phyloP scores from a whole-genome alignment of 2,888 invertebrate genomes.

The Cerastis leucographa region DNA sequence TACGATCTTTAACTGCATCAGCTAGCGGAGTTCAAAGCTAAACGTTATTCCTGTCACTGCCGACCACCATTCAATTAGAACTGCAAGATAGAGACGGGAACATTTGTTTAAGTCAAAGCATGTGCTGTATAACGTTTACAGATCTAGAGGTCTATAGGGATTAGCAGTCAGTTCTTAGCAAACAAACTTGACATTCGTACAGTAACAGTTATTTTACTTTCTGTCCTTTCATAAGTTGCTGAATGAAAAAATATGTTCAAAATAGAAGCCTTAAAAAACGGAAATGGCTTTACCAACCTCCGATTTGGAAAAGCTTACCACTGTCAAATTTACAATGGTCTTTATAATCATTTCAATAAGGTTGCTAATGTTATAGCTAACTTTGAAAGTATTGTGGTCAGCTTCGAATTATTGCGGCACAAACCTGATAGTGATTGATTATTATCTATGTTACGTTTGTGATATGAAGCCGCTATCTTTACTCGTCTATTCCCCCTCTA shows the following conservation, averaged over 20 bases:
- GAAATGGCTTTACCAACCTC: neutral
- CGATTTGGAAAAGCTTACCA: neutral
- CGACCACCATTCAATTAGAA: neutral
- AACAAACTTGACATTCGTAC: too few relatives aligned
- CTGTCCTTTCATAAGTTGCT: neutral
- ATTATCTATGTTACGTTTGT: neutral
- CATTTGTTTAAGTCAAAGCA: too few relatives aligned
- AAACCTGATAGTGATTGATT: neutral
- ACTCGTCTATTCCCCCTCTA: conserved; percentile 25
- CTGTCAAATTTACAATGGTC: neutral
- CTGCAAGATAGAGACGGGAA: neutral
- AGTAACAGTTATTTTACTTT: neutral
- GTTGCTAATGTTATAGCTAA: neutral
- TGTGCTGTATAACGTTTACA: neutral
- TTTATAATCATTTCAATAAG: neutral
- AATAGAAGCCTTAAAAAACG: neutral
- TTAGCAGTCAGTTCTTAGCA: neutral
- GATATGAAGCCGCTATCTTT: conserved; percentile 37
- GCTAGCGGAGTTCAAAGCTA: neutral
- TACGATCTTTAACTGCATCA: too few relatives aligned
- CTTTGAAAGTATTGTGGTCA: neutral
- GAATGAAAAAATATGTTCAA: too few relatives aligned
- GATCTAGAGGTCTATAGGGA: neutral
- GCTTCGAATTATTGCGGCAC: neutral
- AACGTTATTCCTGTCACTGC: neutral